Base-by-base conservation (phyloP, 2,113 vertebrate genomes). In the Dipodomys stephensi region DNA sequence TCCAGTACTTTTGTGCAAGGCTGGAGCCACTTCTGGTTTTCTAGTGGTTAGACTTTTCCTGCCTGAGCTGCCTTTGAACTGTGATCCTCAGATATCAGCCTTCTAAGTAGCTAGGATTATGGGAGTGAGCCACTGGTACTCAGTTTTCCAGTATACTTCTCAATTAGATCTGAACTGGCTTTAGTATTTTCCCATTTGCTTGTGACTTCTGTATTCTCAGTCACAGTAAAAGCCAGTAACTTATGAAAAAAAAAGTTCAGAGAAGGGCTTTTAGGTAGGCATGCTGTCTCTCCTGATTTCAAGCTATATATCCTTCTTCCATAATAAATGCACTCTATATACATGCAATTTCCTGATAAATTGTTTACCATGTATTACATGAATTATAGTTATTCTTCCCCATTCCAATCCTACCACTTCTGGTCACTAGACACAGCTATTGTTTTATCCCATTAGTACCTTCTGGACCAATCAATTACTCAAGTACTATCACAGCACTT, bases 371-470 rank as follows among this genome's bases (percentile, higher is more conserved):
- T 72, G 74, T n/a, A 60, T 69, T 6, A 94, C 23, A 72, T 6
- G 19, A 53, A 85, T 88, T 87, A 72, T 30, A 27, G 87, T 87
- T 62, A 81, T 22, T 30, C 4, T 2, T 35, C 53, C 35, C 13
- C 18, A 44, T 30, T 49, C n/a, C 22, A 84, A 90, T 82, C 28
- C 39, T 53, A 93, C 76, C 25, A 20, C 13, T 64, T 88, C 65
- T 28, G 76, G 32, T 83, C 46, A 89, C 15, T 4, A 88, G 0
- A 3, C 0, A 73, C 39, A 39, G 32, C 71, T 84, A 82, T 1
- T 32, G 85, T 73, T 87, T 95, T 69, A 93, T 76, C 77, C 25
- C 78, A 87, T 39, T 87, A 88, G 72, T 65, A 80, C 3, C 6
- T 60, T 84, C 74, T 81, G 57, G 20, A 86, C 46, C 73, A 81